Evolutionary conservation across 2,888 invertebrate species (phyloP), one percentile per base, ranked within the genome.

Genomic region (Osedax fenrisi): DNA sequence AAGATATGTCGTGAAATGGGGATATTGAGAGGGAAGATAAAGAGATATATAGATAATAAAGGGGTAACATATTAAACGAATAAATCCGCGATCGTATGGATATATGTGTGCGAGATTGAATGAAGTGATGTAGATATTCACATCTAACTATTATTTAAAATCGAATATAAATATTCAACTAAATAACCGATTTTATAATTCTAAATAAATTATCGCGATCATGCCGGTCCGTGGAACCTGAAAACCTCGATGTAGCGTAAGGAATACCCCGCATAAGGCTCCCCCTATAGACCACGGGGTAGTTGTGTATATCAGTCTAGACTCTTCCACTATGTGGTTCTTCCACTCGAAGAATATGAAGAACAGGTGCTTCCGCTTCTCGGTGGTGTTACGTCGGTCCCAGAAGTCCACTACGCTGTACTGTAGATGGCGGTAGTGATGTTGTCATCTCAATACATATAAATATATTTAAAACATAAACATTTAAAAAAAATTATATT

Each of bases 331-430:
- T 23, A 79, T 75, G 61, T 79, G 75, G 72, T 78, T 78, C 72
- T 79, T 79, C 79, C 79, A 79, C 72, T 79, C 79, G 66, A 79
- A 79, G 75, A 79, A 79, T 21, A 79, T 78, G 73, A 79, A 79
- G 75, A 79, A 79, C 10, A 76, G 62, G 56, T 78, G 77, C 10
- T 62, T 74, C n/a, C 75, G 59, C 17, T 59, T 41, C 26, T 71
- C 26, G 3, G 69, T 56, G 26, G 69, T 26, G 10, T 70, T 67
- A 2, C 78, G 76, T 13, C 76, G 27, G 73, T 78, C 78, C 76
- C 75, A 74, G 72, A 76, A 77, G 22, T 73, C 62, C 23, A 77
- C 78, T 2, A 78, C 77, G 66, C 78, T 78, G 75, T 78, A 78
- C 78, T 78, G 77, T 21, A 77, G 75, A 22, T 23, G n/a, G 61